A percentile compares a stretch with the other conserved stretches of the same genome.
Evolutionary conservation across 2,113 vertebrate species (phyloP).

Genomic region (Excalfactoria chinensis): DNA sequence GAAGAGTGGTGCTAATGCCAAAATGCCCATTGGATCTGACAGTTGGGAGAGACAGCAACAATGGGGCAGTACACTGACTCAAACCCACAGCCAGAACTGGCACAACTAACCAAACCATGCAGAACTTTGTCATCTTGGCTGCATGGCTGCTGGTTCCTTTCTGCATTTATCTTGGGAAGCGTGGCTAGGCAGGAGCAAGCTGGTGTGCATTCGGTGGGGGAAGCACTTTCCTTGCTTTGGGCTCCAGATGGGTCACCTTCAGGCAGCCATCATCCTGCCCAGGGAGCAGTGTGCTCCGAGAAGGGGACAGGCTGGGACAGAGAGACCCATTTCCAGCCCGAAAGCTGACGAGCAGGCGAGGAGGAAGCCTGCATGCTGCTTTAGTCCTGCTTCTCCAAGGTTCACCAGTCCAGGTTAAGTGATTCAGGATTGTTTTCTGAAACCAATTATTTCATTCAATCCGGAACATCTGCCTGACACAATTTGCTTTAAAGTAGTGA

Average conservation of each 20-base stretch:
- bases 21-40: slow-evolving; percentile 45
- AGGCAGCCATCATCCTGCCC: background rate
- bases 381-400: background rate
- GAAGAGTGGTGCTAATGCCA: slow-evolving; percentile 48
- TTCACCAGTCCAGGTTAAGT: background rate
- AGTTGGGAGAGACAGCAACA: background rate
- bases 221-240: background rate
- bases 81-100: background rate
- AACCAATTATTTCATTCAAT: background rate
- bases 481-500: background rate
- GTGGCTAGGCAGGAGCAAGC: slow-evolving; percentile 17
- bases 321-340: background rate
- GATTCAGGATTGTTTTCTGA: background rate
- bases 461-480: background rate
- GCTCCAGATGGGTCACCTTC: slow-evolving; percentile 39
- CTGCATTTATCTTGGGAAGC: slow-evolving; percentile 20
- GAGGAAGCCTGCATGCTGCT: background rate
- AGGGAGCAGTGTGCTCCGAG: background rate
- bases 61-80: background rate
- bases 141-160: slow-evolving; percentile 13
- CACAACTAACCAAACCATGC: background rate
- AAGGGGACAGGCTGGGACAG: background rate
- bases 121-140: background rate
- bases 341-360: background rate
- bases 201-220: background rate